Evolutionary conservation across 1,140 invertebrate genomes (phyloP).

Genomic region (roundworm (Caenorhabditis elegans)): DNA sequence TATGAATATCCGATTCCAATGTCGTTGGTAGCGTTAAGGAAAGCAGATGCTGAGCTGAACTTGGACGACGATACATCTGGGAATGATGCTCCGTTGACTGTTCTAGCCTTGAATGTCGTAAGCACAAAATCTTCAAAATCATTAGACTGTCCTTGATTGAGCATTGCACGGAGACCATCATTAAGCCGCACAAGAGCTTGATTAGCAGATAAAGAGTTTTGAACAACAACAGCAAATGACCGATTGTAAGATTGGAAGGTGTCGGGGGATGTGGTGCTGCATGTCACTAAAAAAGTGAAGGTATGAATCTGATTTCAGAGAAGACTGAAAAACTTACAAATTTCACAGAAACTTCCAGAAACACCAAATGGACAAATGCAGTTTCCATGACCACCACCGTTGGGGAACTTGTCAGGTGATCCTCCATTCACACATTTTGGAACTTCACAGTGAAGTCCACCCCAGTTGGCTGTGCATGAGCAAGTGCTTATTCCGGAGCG

Average conservation of each 20-base stretch:
- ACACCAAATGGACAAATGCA: conserved; percentile 27
- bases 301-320: too few relatives aligned
- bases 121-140: conserved; percentile 8
- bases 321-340: too few relatives aligned
- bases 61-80: background rate
- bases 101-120: background rate
- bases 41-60: background rate
- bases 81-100: background rate
- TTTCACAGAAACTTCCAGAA: background rate
- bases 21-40: background rate
- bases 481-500: background rate
- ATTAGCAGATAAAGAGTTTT: background rate
- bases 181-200: background rate
- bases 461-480: background rate
- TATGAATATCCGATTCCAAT: background rate
- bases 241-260: conserved; percentile 14
- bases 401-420: conserved; percentile 9
- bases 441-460: background rate
- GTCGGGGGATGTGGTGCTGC: background rate
- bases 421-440: conserved; percentile 11
- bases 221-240: conserved; percentile 1
- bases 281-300: background rate
- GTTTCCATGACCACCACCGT: background rate
- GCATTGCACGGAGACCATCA: background rate
- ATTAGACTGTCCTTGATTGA: background rate